Conservation (phyloP, 1,140 invertebrate genomes). For the Drosophila trapezifrons region DNA sequence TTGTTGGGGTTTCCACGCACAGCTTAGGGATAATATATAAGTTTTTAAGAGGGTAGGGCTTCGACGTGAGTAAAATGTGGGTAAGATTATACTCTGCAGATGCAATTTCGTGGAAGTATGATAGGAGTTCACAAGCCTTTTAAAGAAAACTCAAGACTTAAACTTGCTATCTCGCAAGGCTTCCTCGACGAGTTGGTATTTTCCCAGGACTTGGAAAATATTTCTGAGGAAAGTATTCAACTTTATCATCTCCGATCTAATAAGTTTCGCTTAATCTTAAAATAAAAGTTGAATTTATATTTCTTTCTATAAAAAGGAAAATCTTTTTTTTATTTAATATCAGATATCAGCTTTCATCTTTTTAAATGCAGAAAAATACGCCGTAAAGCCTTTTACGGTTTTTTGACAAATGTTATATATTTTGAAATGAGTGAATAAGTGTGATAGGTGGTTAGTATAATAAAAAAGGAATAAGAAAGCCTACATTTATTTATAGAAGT, state of each 20-base stretch:
- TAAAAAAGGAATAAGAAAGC: background rate
- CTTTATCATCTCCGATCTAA: no score
- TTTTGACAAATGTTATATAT: no score
- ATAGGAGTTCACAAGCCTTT: background rate
- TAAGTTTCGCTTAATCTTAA: no score
- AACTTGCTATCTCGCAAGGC: background rate
- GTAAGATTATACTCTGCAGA: background rate
- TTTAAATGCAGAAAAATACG: no score
- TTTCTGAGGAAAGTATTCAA: background rate
- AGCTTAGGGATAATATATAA: background rate
- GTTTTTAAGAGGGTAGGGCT: background rate
- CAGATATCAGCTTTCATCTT: no score
- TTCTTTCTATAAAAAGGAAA: no score
- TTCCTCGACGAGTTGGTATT: background rate
- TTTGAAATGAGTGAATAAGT: no score
- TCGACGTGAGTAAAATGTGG: background rate
- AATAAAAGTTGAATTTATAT: no score
- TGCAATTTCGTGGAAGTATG: background rate
- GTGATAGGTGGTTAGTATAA: no score
- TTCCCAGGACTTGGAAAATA: background rate
- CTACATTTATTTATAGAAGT: no score
- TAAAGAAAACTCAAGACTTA: background rate
- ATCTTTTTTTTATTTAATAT: no score
- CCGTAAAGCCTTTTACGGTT: no score
- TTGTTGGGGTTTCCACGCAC: background rate